Base-by-base conservation (phyloP, 2,797 vertebrate genomes). In the Netta rufina region DNA sequence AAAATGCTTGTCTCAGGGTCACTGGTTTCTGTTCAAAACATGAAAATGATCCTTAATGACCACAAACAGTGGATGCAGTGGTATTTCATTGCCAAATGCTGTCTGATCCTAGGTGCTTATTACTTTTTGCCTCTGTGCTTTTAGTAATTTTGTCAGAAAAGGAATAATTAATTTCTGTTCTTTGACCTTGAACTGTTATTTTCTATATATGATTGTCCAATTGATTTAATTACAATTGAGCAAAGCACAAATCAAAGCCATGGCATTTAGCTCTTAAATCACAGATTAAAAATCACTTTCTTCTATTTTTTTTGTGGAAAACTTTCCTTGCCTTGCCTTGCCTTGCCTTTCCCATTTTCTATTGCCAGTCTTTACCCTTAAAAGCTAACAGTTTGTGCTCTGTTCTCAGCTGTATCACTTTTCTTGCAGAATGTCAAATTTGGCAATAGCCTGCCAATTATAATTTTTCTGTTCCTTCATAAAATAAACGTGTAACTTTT, bases 151-250 rank as follows among this genome's bases (percentile, higher is more conserved):
- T 69, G 96, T 71, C 16, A 93, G 93, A 90, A 92, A 91, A 87
- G 22, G 27, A 85, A 71, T 64, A 78, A 60, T 78, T 90, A 77
- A 25, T 71, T 92, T 77, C 47, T 33, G 24, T 74, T 82, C 41
- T 93, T 94, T 89, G 69, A 66, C 70, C 47, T 82, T 71, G 94
- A 94, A 64, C 36, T 92, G 24, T 92, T 93, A 91, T 60, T 70
- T 82, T 91, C 39, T 96, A 89, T 91, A 90, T 93, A 78, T 91
- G 81, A 96, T 94, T 96, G 80, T 61, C 32, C 49, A 95, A 83
- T 71, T 95, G 87, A 89, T 90, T 97, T 93, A 86, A 89, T 67
- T 89, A 49, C 73, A 87, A 90, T 18, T 22, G n/a, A 65, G 74
- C 69, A 84, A 95, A 76, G 89, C 90, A 67, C 43, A 91, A 49